Conservation (phyloP, 2,797 vertebrate genomes). For the Leptoclinus maculatus region DNA sequence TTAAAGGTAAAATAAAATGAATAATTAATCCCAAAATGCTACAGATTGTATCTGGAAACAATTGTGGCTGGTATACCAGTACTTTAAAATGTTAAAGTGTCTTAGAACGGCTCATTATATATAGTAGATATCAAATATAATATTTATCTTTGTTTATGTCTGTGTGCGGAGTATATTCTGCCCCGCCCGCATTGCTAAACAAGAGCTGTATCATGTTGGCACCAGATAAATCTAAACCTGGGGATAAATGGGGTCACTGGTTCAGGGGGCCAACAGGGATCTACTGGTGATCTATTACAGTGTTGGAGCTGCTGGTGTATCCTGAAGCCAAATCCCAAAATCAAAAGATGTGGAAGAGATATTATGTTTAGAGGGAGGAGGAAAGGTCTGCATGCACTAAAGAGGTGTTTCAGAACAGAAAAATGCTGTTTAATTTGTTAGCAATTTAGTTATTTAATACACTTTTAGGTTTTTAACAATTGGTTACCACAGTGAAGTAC, state of each 20-base stretch:
- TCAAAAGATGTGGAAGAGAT: background rate
- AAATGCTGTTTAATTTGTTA: background rate
- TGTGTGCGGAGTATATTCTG: background rate
- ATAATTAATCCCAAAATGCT: background rate
- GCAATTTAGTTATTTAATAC: background rate
- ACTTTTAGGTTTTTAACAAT: background rate
- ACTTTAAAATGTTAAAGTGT: background rate
- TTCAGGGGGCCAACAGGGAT: constrained; percentile 16
- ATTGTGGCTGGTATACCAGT: background rate
- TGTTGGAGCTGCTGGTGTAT: background rate
- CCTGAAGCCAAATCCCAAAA: constrained; percentile 10
- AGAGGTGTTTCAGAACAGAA: background rate
- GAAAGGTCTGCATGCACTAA: background rate
- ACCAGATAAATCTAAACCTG: constrained; percentile 31
- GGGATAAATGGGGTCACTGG: constrained; percentile 39
- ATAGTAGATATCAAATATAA: background rate
- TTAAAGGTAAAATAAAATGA: background rate
- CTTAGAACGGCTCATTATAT: constrained; percentile 1
- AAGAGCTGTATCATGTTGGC: constrained; percentile 7
- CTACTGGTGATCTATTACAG: constrained; percentile 34
- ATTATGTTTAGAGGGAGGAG: background rate
- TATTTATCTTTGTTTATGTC: constrained; percentile 12
- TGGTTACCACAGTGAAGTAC: background rate
- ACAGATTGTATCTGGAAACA: background rate
- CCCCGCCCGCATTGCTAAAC: background rate